These are phyloP conservation scores for Lamellibrachia satsuma DNA, from an alignment of 2,888 invertebrate species.

Conservation along the genomic window DNA sequence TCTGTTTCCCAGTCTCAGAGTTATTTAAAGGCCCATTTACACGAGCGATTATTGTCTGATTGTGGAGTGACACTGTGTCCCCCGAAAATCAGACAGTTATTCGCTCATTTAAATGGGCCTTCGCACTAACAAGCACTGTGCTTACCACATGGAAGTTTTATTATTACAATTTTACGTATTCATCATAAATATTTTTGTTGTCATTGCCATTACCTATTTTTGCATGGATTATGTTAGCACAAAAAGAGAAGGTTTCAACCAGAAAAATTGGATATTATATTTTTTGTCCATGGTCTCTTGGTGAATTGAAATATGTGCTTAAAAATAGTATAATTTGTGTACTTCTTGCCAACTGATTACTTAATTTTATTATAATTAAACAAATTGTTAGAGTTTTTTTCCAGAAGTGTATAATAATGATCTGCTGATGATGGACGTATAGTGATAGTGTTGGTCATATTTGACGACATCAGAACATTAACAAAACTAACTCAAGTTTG, in stretches of 20 bases:
- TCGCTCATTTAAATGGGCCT: too few species aligned
- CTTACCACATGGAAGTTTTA: background rate
- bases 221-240: background rate
- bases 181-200: background rate
- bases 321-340: background rate
- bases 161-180: background rate
- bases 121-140: background rate
- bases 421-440: background rate
- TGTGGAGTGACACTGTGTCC: too few species aligned
- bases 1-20: too few species aligned
- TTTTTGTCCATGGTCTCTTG: background rate
- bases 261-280: background rate
- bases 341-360: background rate
- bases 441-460: background rate
- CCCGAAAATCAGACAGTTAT: too few species aligned
- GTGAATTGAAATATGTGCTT: background rate
- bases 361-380: background rate
- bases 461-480: background rate
- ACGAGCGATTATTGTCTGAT: too few species aligned
- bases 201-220: background rate
- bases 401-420: background rate
- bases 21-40: too few species aligned
- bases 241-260: background rate
- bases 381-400: background rate
- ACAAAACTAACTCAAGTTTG: background rate